A percentile compares a stretch with the other conserved stretches of the same genome.
phyloP scores from a whole-genome alignment of 2,113 vertebrate species.

The Meles meles region DNA sequence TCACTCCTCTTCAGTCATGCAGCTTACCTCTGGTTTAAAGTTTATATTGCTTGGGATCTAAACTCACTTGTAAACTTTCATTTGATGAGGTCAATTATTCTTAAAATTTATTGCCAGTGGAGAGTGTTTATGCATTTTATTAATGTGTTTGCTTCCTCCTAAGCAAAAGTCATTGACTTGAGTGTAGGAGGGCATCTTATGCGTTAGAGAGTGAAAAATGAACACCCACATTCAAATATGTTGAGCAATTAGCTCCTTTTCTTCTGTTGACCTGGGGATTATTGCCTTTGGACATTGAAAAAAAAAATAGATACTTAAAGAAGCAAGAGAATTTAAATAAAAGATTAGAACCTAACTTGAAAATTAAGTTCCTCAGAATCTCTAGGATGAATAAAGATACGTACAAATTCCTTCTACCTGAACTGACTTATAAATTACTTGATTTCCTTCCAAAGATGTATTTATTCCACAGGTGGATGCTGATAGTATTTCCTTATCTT shows the following conservation, averaged over 20 bases:
- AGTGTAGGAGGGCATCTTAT: constrained; percentile 68
- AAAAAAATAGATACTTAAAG: constrained; percentile 11
- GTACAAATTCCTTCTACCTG: not conserved
- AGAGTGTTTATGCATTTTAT: constrained; percentile 78
- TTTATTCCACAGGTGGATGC: not conserved
- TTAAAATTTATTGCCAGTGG: constrained; percentile 74
- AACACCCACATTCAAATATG: not conserved
- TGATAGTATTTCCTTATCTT: not conserved
- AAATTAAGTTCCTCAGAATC: constrained; percentile 1
- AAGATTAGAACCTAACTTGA: not conserved
- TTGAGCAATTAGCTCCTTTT: constrained; percentile 21
- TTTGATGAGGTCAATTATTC: constrained; percentile 82
- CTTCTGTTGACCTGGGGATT: not conserved
- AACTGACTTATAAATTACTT: not conserved
- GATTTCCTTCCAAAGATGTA: not conserved
- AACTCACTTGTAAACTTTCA: constrained; percentile 79
- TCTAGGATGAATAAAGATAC: not conserved
- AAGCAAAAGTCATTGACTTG: constrained; percentile 65
- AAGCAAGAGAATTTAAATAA: not conserved
- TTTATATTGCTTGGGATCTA: constrained; percentile 64
- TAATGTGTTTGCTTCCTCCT: constrained; percentile 72
- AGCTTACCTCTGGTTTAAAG: not conserved
- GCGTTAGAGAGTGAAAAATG: constrained; percentile 68
- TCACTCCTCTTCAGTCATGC: not conserved
- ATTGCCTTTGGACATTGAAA: constrained; percentile 9